Conservation (phyloP, 2,888 invertebrate genomes). For the Watsonalla cultraria region DNA sequence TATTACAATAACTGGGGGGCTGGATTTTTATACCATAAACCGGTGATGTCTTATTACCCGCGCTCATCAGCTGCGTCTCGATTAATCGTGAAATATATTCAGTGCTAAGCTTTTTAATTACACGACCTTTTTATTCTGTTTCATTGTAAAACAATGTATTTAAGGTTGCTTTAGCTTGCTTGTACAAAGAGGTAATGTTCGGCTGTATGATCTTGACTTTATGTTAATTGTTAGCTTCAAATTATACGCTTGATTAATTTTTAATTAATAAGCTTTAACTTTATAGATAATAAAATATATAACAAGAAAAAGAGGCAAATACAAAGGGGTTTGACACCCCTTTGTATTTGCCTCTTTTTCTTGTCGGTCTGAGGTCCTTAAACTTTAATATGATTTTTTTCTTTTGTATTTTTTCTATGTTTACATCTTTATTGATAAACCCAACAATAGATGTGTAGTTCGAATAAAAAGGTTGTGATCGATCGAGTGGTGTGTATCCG, state of each 20-base stretch:
- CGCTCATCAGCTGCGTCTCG: slow-evolving; percentile 43
- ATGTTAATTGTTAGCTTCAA: no score
- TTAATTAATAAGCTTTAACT: no score
- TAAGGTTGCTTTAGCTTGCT: background rate
- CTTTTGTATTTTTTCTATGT: slow-evolving; percentile 35
- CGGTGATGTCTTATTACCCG: slow-evolving; percentile 72
- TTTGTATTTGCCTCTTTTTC: background rate
- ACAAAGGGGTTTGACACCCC: background rate
- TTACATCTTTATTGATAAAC: slow-evolving; percentile 47
- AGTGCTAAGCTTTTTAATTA: slow-evolving; percentile 63
- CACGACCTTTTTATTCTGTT: slow-evolving; percentile 20
- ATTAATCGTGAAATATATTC: slow-evolving; percentile 62
- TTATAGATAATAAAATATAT: no score
- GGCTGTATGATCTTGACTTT: background rate
- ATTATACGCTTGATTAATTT: no score
- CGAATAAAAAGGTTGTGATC: slow-evolving; percentile 59
- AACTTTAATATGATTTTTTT: slow-evolving; percentile 24
- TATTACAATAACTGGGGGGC: slow-evolving; percentile 60
- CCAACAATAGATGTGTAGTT: slow-evolving; percentile 39
- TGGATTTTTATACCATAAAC: slow-evolving; percentile 55
- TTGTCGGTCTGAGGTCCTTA: background rate
- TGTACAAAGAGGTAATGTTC: background rate
- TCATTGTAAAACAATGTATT: slow-evolving; percentile 15
- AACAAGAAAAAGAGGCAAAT: no score
- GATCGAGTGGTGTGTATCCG: slow-evolving; percentile 59